Evolutionary conservation across 1,140 invertebrate species (phyloP).

Genomic region (Anthonomus grandis): DNA sequence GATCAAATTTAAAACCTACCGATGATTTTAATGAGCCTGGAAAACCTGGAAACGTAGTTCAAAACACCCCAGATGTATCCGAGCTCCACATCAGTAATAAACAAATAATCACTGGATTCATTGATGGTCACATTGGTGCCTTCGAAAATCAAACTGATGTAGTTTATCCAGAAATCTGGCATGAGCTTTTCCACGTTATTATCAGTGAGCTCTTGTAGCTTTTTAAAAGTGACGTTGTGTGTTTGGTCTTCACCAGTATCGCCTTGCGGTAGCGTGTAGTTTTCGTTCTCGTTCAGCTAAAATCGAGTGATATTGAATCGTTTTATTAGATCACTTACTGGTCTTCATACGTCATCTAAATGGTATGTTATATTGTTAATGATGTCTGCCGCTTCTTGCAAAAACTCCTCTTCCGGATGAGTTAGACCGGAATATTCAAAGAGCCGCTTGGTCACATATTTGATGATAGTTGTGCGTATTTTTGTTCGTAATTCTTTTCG

Average conservation of each 20-base stretch:
- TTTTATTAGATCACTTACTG: neutral
- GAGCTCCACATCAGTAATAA: slow-evolving; percentile 59
- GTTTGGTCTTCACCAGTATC: slow-evolving; percentile 27
- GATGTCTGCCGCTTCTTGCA: slow-evolving; percentile 31
- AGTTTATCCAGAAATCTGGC: slow-evolving; percentile 58
- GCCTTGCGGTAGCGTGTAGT: slow-evolving; percentile 23
- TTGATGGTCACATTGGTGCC: slow-evolving; percentile 51
- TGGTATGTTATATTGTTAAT: slow-evolving; percentile 32
- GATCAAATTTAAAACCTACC: neutral
- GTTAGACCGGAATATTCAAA: slow-evolving; percentile 23
- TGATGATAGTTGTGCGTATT: slow-evolving; percentile 24
- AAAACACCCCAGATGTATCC: slow-evolving; percentile 59
- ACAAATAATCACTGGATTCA: slow-evolving; percentile 53
- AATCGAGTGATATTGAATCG: neutral
- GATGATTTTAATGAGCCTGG: neutral
- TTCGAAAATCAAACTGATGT: slow-evolving; percentile 60
- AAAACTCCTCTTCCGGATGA: slow-evolving; percentile 21
- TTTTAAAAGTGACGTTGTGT: slow-evolving; percentile 13
- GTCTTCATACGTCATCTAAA: slow-evolving; percentile 24
- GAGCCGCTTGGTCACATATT: slow-evolving; percentile 17
- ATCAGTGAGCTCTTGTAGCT: slow-evolving; percentile 28
- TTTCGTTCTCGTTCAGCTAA: slow-evolving; percentile 29
- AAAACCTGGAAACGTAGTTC: slow-evolving; percentile 50
- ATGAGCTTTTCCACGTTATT: slow-evolving; percentile 24
- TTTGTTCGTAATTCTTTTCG: slow-evolving; percentile 10